Percentiles rank a stretch among this genome's conserved stretches.
Evolutionary conservation across 2,888 invertebrate genomes (phyloP).

Genomic region (Liposcelis brunnea): DNA sequence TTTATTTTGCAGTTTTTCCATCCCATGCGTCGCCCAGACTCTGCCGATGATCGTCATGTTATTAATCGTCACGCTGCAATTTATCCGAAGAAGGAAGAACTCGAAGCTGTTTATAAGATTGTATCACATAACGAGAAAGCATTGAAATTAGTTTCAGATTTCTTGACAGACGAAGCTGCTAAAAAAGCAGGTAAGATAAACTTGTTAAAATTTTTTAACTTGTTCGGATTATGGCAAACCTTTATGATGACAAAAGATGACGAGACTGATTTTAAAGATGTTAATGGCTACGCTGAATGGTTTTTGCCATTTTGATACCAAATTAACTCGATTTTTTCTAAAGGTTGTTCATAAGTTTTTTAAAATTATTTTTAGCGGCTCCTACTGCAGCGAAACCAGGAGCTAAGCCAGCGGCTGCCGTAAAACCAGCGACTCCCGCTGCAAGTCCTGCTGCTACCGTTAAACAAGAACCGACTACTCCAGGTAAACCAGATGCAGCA

Average conservation of each 20-base stretch:
- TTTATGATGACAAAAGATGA: conserved; percentile 1
- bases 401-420: conserved; percentile 16
- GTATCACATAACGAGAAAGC: conserved; percentile 88
- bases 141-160: conserved; percentile 84
- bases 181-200: conserved; percentile 18
- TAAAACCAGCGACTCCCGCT: neutral
- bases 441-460: conserved; percentile 16
- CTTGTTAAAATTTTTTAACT: neutral
- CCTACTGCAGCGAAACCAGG: conserved; percentile 11
- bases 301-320: no score
- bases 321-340: no score
- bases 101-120: conserved; percentile 76
- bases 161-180: conserved; percentile 45
- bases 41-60: conserved; percentile 92
- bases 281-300: neutral
- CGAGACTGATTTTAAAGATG: conserved; percentile 8
- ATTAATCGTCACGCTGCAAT: conserved; percentile 84
- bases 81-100: conserved; percentile 80
- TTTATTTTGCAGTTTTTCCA: conserved; percentile 26
- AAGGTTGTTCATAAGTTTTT: no score
- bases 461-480: conserved; percentile 26
- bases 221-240: no score
- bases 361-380: conserved; percentile 2
- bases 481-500: conserved; percentile 3
- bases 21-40: conserved; percentile 60